Conservation (phyloP, 2,888 invertebrate genomes). For the Eremobia ochroleuca region DNA sequence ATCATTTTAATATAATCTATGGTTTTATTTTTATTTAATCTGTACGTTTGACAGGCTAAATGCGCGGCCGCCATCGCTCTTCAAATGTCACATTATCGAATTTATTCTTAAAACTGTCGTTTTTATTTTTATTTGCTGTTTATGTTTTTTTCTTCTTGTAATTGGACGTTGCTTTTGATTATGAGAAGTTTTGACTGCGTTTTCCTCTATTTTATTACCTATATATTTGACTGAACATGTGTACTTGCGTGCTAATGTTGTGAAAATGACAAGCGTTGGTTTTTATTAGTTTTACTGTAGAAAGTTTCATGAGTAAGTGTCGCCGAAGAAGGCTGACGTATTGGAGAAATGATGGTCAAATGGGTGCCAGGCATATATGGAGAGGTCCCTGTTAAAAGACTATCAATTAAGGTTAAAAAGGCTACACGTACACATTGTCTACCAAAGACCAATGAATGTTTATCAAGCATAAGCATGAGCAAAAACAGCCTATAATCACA, state of each 20-base stretch:
- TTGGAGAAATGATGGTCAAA: background rate
- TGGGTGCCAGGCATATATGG: background rate
- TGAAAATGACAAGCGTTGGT: conserved; percentile 30
- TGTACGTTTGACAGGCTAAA: conserved; percentile 65
- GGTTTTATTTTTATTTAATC: conserved; percentile 65
- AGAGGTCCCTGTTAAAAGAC: background rate
- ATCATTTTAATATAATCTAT: conserved; percentile 49
- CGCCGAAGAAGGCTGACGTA: background rate
- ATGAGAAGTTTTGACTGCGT: conserved; percentile 56
- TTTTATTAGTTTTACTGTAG: background rate
- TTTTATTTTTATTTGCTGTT: conserved; percentile 62
- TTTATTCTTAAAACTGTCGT: conserved; percentile 57
- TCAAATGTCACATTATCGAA: conserved; percentile 64
- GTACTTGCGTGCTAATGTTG: conserved; percentile 14
- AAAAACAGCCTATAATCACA: background rate
- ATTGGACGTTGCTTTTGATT: conserved; percentile 44
- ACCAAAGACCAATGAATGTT: background rate
- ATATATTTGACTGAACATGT: conserved; percentile 33
- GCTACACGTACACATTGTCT: background rate
- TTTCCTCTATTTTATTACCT: conserved; percentile 57
- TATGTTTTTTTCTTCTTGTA: conserved; percentile 41
- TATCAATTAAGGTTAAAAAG: background rate
- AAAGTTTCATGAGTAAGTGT: conserved; percentile 2
- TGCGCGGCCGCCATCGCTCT: conserved; percentile 64
- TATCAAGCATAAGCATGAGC: background rate